phyloP scores from a whole-genome alignment of 2,113 vertebrate species.

The Australoheros scitulus region DNA sequence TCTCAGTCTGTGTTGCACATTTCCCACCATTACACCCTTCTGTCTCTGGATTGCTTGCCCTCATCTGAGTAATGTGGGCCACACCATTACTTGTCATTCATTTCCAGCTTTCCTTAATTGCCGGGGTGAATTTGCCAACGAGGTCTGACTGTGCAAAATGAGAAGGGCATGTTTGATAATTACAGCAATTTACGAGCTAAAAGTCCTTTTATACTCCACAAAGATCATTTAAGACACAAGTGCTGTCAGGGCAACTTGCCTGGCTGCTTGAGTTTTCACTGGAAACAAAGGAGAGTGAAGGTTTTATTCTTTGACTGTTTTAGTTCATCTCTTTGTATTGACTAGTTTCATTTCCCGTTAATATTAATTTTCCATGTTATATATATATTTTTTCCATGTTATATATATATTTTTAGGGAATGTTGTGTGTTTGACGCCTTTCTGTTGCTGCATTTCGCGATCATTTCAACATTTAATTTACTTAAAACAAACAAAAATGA shows the following conservation, averaged over 20 bases:
- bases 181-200: slow-evolving; percentile 93
- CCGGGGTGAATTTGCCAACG: slow-evolving; percentile 89
- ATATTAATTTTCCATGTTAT: background rate
- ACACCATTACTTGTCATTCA: slow-evolving; percentile 82
- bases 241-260: slow-evolving; percentile 80
- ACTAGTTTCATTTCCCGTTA: background rate
- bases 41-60: slow-evolving; percentile 30
- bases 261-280: slow-evolving; percentile 62
- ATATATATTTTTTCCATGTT: background rate
- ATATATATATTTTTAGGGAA: no score
- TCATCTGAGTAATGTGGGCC: slow-evolving; percentile 36
- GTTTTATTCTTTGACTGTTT: background rate
- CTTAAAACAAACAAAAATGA: background rate
- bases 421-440: background rate
- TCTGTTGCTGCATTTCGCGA: background rate
- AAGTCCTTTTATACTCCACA: slow-evolving; percentile 53
- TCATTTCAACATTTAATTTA: background rate
- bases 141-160: slow-evolving; percentile 93
- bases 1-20: slow-evolving; percentile 16
- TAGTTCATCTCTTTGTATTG: slow-evolving; percentile 5
- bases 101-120: slow-evolving; percentile 91
- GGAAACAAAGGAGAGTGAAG: slow-evolving; percentile 9
- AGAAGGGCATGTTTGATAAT: slow-evolving; percentile 93
- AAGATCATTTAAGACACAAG: slow-evolving; percentile 73
- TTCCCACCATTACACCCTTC: slow-evolving; percentile 42